Evolutionary conservation across 2,888 invertebrate species (phyloP), one percentile per base, ranked within the genome.

Genomic region (Omphaloscelis lunosa): DNA sequence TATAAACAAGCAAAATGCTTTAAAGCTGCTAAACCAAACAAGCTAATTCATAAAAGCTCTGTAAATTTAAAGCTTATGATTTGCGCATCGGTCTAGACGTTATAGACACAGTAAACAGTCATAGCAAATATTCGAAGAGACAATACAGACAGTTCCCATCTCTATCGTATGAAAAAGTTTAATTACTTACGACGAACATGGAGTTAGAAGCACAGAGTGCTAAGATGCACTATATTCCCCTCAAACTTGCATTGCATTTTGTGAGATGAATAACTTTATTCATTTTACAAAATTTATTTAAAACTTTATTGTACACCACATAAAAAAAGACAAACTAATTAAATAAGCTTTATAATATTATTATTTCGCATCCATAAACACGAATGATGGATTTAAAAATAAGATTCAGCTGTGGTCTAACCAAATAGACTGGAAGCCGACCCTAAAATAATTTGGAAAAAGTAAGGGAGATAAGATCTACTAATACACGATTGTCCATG

Each of bases 161-260:
- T 77, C 69, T 72, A 48, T 59, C n/a, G 27, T 66, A 74, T 75
- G 63, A 81, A 84, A 82, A 72, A 72, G 63, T 84, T 84, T 84
- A 84, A 84, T 84, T 84, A 77, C 81, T 72, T 66, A 74, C 61
- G 58, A 56, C 2, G 7, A 48, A 1, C 73, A 71, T 11, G 23
- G 73, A 74, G 56, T 59, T 56, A 27, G 8, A 4, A 17, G 23
- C 41, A 34, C 61, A 67, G 70, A 83, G 67, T 63, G 48, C 17
- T 23, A 53, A 56, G 29, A 34, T 53, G 17, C 29, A 58, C 56
- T 8, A 3, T 53, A 6, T 15, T 65, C 11, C 7, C 17, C 6
- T 1, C 3, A n/a, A 45, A 69, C 51, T 27, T 48, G 8, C 2
- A 34, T 63, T 63, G 12, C 11, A 17, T 61, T 23, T n/a, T 45